A percentile compares a stretch with the other conserved stretches of the same genome.
Evolutionary conservation across 2,797 vertebrate species (phyloP).

Genomic region (Melanitta fusca): DNA sequence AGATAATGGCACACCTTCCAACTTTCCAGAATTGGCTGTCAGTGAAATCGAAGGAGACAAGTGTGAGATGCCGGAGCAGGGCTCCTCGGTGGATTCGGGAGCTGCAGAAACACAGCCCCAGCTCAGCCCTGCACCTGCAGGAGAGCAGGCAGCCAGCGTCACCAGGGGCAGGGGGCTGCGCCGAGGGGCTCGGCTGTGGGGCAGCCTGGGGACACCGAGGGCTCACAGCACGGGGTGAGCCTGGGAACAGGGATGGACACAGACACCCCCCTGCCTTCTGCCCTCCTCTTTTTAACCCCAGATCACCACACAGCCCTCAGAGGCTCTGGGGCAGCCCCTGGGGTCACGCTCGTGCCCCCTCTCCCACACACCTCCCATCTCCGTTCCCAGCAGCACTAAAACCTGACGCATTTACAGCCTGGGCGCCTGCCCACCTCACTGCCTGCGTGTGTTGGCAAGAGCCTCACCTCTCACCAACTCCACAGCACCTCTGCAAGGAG

Average conservation of each 20-base stretch:
- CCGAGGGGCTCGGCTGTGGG: no score
- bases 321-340: no score
- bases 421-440: background rate
- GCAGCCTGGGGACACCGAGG: background rate
- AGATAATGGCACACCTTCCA: constrained; percentile 59
- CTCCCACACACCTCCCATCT: background rate
- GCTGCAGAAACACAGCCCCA: rapidly evolving
- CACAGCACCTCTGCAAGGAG: background rate
- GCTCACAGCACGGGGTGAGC: background rate
- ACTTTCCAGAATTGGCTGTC: constrained; percentile 66
- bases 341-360: no score
- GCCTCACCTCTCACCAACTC: background rate
- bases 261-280: no score
- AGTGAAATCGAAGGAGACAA: constrained; percentile 71
- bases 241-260: background rate
- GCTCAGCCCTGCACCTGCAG: background rate
- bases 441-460: rapidly evolving
- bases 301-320: no score
- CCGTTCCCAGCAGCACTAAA: rapidly evolving
- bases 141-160: rapidly evolving
- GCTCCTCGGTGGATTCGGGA: background rate
- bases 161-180: rapidly evolving
- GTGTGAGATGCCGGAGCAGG: constrained; percentile 28
- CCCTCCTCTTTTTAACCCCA: no score
- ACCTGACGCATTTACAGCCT: rapidly evolving